These are phyloP conservation scores for Dipodomys stephensi DNA, from an alignment of 2,113 vertebrate species.

Conservation along the genomic window DNA sequence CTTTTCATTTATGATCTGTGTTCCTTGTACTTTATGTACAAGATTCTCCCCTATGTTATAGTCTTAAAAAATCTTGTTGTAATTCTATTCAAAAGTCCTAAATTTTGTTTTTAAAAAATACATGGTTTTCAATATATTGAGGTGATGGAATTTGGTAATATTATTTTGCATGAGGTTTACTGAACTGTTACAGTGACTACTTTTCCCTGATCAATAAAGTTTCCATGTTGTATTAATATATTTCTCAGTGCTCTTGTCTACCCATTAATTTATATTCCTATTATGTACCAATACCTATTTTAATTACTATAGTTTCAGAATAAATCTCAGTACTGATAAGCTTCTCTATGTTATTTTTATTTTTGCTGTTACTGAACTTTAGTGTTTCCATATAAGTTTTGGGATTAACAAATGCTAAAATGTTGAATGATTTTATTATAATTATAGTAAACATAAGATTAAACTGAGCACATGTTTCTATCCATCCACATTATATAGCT, in stretches of 20 bases:
- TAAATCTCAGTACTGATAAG: neutral
- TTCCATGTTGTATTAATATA: neutral
- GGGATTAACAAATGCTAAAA: neutral
- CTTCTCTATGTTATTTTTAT: neutral
- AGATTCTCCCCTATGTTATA: neutral
- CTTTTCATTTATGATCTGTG: conserved; percentile 15
- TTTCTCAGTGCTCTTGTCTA: neutral
- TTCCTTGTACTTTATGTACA: neutral
- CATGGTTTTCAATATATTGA: conserved; percentile 1
- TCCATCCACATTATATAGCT: too few relatives aligned
- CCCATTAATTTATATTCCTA: neutral
- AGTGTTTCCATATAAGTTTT: neutral
- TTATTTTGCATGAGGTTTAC: neutral
- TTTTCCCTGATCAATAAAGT: neutral
- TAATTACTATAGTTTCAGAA: neutral
- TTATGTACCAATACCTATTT: neutral
- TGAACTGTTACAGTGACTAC: neutral
- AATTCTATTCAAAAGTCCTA: neutral
- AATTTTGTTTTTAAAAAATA: neutral
- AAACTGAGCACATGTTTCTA: neutral
- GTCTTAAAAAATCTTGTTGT: neutral
- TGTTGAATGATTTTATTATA: neutral
- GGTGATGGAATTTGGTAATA: neutral
- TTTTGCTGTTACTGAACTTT: neutral
- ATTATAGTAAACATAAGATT: neutral